Percentiles rank a stretch among this genome's conserved stretches.
Conservation (phyloP, 2,888 invertebrate genomes). For the Machimus atricapillus region DNA sequence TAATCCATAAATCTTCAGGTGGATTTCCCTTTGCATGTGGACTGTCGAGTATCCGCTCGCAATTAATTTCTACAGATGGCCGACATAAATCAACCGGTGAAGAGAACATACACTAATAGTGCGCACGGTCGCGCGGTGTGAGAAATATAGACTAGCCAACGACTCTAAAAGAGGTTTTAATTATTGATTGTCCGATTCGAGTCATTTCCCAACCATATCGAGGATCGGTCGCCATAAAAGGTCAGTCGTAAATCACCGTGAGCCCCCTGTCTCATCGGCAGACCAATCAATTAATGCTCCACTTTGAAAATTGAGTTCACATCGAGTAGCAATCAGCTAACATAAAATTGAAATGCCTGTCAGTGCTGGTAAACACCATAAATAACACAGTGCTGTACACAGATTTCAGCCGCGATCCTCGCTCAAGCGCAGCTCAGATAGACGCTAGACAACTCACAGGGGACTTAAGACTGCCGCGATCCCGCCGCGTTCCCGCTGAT, state of each 20-base stretch:
- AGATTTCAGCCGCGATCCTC: background rate
- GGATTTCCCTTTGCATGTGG: background rate
- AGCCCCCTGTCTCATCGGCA: constrained; percentile 24
- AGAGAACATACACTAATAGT: constrained; percentile 6
- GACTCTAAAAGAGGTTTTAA: constrained; percentile 25
- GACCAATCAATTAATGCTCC: constrained; percentile 40
- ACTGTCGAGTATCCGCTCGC: background rate
- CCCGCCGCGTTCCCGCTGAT: background rate
- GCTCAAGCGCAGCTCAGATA: background rate
- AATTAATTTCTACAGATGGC: constrained; percentile 8
- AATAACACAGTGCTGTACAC: constrained; percentile 31
- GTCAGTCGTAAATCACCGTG: constrained; percentile 29
- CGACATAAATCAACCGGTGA: background rate
- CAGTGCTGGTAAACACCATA: constrained; percentile 36
- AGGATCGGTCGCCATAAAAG: constrained; percentile 13
- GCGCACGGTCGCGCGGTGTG: background rate
- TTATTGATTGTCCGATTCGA: constrained; percentile 22
- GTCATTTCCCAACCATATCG: constrained; percentile 15
- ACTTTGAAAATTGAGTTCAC: constrained; percentile 40
- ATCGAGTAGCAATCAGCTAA: constrained; percentile 36
- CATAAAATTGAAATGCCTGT: constrained; percentile 38
- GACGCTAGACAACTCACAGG: background rate
- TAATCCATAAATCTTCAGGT: constrained; percentile 9
- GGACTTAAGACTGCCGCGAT: background rate
- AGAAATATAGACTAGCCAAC: constrained; percentile 9